phyloP scores from a whole-genome alignment of 2,888 invertebrate genomes.

The Hermaeophaga mercurialis region DNA sequence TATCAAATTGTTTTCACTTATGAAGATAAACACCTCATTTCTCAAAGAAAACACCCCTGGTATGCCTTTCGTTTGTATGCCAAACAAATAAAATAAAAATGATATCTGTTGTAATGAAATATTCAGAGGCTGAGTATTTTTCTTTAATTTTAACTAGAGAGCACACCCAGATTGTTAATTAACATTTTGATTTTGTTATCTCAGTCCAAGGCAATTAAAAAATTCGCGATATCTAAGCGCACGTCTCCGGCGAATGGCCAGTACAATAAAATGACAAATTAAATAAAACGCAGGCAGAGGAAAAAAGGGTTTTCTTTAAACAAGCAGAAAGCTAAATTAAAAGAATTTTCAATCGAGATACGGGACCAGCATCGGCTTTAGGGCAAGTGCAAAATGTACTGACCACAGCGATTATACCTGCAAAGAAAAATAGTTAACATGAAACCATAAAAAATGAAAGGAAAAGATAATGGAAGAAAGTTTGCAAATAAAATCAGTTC shows the following conservation, averaged over 20 bases:
- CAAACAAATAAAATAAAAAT: slow-evolving; percentile 45
- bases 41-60: background rate
- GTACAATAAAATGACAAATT: slow-evolving; percentile 57
- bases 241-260: slow-evolving; percentile 50
- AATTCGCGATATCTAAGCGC: slow-evolving; percentile 55
- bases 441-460: no score
- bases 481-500: no score
- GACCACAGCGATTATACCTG: no score
- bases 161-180: slow-evolving; percentile 57
- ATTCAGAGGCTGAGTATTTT: slow-evolving; percentile 55
- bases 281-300: slow-evolving; percentile 49
- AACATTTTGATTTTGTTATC: slow-evolving; percentile 60
- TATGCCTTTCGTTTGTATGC: slow-evolving; percentile 40
- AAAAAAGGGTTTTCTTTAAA: slow-evolving; percentile 54
- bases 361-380: slow-evolving; percentile 18
- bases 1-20: no score
- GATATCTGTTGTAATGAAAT: slow-evolving; percentile 50
- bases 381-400: no score
- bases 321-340: slow-evolving; percentile 55
- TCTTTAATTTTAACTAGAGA: slow-evolving; percentile 56
- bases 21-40: no score
- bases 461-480: no score
- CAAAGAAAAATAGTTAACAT: no score
- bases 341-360: slow-evolving; percentile 54
- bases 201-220: slow-evolving; percentile 58